These are phyloP conservation scores for Hybos culiciformis DNA, from an alignment of 2,888 invertebrate genomes.

Conservation along the genomic window DNA sequence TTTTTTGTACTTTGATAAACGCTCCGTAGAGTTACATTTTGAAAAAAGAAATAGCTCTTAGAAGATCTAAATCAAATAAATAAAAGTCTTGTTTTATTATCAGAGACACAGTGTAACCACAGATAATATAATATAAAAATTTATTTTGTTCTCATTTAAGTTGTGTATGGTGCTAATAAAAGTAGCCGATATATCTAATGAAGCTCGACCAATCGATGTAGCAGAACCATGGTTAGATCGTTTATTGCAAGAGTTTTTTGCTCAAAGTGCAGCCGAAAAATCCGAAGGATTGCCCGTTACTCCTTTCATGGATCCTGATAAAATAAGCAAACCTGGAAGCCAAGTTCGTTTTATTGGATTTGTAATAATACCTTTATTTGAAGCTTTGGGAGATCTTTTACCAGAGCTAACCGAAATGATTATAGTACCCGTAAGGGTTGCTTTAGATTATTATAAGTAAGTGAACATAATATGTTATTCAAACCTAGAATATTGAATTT, in stretches of 20 bases:
- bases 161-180: conserved; percentile 69
- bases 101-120: no score
- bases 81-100: neutral
- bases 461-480: conserved; percentile 1
- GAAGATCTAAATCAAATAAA: no score
- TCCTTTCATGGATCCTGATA: conserved; percentile 76
- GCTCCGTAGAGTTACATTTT: no score
- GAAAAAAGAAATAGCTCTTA: no score
- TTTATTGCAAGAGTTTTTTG: conserved; percentile 54
- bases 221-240: conserved; percentile 73
- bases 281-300: conserved; percentile 69
- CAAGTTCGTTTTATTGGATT: conserved; percentile 74
- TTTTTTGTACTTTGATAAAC: no score
- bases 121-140: neutral
- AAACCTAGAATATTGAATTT: neutral
- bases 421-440: conserved; percentile 34
- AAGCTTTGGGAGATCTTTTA: conserved; percentile 59
- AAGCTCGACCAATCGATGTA: conserved; percentile 67
- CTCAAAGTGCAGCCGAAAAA: conserved; percentile 69
- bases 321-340: conserved; percentile 69
- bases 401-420: conserved; percentile 52
- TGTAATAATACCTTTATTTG: conserved; percentile 65
- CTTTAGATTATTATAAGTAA: conserved; percentile 36
- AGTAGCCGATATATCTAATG: conserved; percentile 73
- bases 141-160: conserved; percentile 32